phyloP scores from a whole-genome alignment of 2,888 invertebrate genomes.

The Eristalinus aeneus region DNA sequence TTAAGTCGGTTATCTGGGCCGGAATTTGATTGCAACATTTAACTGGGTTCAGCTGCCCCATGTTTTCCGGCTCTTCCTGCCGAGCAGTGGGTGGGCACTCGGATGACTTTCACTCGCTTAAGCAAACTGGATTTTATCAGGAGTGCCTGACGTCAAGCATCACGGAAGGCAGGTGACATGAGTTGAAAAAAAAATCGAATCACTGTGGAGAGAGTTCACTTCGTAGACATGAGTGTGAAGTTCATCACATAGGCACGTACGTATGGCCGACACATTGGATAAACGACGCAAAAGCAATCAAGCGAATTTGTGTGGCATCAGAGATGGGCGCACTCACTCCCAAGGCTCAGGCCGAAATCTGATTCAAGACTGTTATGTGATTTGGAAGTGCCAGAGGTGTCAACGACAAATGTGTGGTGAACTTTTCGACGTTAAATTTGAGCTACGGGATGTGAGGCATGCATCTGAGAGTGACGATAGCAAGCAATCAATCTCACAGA shows the following conservation, averaged over 20 bases:
- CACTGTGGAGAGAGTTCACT: not conserved
- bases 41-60: not conserved
- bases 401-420: not conserved
- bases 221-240: not conserved
- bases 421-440: no score
- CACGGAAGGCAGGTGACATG: not conserved
- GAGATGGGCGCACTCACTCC: not conserved
- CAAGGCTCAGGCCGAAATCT: not conserved
- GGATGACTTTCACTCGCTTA: not conserved
- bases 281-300: not conserved
- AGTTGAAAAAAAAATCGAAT: not conserved
- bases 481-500: not conserved
- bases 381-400: not conserved
- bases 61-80: not conserved
- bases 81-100: not conserved
- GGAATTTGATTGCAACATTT: constrained; percentile 43
- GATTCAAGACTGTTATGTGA: not conserved
- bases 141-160: not conserved
- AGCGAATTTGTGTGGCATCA: not conserved
- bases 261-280: not conserved
- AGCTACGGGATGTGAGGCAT: not conserved
- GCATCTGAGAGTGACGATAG: not conserved
- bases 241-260: not conserved
- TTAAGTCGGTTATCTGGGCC: constrained; percentile 45
- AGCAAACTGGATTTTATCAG: not conserved